Evolutionary conservation across 2,797 vertebrate species (phyloP).

Genomic region (Florisuga fusca): DNA sequence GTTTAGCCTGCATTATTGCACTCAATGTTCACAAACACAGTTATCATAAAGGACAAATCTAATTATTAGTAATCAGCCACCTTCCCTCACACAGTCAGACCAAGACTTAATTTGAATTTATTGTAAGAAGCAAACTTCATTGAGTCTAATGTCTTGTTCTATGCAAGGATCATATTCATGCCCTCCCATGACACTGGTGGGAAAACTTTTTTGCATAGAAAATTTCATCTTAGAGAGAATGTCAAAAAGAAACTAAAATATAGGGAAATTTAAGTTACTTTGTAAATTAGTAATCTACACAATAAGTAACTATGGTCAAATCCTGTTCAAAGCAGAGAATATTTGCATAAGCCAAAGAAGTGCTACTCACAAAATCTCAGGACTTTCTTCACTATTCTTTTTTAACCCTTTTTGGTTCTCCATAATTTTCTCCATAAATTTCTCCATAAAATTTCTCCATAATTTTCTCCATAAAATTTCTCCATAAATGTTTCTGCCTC

Average conservation of each 20-base stretch:
- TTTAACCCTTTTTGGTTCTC: background rate
- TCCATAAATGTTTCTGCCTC: background rate
- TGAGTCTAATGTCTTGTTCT: background rate
- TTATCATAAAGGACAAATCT: background rate
- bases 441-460: too few relatives aligned
- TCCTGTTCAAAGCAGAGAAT: background rate
- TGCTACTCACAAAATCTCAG: background rate
- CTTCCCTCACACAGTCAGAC: background rate
- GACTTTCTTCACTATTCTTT: background rate
- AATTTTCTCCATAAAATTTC: too few relatives aligned
- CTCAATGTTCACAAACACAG: background rate
- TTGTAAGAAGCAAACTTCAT: background rate
- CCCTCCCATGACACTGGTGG: background rate
- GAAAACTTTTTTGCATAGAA: background rate
- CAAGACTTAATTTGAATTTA: background rate
- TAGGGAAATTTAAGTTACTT: background rate
- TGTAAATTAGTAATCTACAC: background rate
- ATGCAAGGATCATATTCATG: background rate
- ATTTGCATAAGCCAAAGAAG: background rate
- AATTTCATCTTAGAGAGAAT: background rate
- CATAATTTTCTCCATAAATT: too few relatives aligned
- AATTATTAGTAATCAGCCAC: background rate
- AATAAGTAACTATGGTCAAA: background rate
- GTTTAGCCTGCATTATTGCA: background rate
- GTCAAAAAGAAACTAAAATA: background rate